These are phyloP conservation scores for silkworm (Bombyx mori) DNA, from an alignment of 1,140 invertebrate species.

Conservation along the genomic window DNA sequence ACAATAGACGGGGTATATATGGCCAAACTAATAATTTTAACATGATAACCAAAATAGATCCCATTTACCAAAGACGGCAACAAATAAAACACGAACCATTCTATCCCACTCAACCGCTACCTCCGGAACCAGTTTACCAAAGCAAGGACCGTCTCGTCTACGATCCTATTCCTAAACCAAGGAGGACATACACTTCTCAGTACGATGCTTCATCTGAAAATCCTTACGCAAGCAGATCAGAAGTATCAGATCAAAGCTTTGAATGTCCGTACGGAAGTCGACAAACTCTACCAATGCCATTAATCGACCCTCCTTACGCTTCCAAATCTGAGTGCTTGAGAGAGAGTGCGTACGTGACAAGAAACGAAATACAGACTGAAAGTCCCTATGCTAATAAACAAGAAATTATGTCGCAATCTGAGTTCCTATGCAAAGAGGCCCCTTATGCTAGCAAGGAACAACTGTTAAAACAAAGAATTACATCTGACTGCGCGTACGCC, in stretches of 20 bases:
- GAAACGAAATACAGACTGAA: constrained; percentile 39
- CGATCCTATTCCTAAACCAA: constrained; percentile 65
- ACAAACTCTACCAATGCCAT: constrained; percentile 48
- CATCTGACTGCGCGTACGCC: constrained; percentile 57
- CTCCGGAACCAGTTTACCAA: constrained; percentile 67
- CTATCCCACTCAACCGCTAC: constrained; percentile 62
- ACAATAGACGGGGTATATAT: constrained; percentile 61
- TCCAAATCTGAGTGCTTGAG: constrained; percentile 22
- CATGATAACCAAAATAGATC: constrained; percentile 71
- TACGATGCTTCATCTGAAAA: constrained; percentile 62
- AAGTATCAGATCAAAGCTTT: constrained; percentile 54
- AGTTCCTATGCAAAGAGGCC: constrained; percentile 50
- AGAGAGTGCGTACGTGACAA: constrained; percentile 22
- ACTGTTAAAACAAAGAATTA: constrained; percentile 55
- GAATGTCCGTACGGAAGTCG: constrained; percentile 55
- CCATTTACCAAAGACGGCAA: constrained; percentile 68
- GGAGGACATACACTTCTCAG: constrained; percentile 60
- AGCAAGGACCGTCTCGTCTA: constrained; percentile 63
- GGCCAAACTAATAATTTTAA: constrained; percentile 62
- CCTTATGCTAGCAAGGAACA: constrained; percentile 68
- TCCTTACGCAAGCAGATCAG: constrained; percentile 52
- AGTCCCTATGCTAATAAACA: constrained; percentile 54
- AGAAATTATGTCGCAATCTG: constrained; percentile 42
- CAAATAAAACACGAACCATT: constrained; percentile 68
- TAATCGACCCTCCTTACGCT: constrained; percentile 49